Conservation (phyloP, 2,888 invertebrate genomes). For the Nephrotoma flavescens region DNA sequence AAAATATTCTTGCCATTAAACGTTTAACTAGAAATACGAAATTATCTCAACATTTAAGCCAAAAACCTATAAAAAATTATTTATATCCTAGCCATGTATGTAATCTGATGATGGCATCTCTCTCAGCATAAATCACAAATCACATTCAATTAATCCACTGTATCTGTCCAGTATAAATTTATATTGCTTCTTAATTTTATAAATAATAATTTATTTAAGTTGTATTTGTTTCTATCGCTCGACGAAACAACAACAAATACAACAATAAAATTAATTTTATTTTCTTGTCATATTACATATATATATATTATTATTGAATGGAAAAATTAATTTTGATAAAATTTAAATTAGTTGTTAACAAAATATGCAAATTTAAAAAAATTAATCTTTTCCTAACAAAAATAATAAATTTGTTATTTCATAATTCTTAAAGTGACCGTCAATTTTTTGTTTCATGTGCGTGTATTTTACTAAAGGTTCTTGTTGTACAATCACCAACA, state of each 20-base stretch:
- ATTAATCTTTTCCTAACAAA: background rate
- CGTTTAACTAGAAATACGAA: no score
- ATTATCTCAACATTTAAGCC: no score
- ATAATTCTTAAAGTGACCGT: background rate
- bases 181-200: background rate
- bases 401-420: background rate
- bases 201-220: background rate
- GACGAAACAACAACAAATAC: background rate
- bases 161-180: background rate
- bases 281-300: background rate
- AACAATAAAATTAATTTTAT: background rate
- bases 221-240: background rate
- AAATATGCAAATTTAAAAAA: background rate
- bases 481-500: conserved; percentile 28
- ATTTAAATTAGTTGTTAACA: background rate
- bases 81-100: background rate
- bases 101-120: background rate
- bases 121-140: background rate
- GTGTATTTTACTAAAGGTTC: conserved; percentile 22
- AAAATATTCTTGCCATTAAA: no score
- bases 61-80: no score
- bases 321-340: background rate
- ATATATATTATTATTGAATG: background rate
- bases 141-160: background rate
- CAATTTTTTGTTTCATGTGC: conserved; percentile 5